Evolutionary conservation across 2,888 invertebrate species (phyloP), one percentile per base, ranked within the genome.

Genomic region (Teleogryllus oceanicus): DNA sequence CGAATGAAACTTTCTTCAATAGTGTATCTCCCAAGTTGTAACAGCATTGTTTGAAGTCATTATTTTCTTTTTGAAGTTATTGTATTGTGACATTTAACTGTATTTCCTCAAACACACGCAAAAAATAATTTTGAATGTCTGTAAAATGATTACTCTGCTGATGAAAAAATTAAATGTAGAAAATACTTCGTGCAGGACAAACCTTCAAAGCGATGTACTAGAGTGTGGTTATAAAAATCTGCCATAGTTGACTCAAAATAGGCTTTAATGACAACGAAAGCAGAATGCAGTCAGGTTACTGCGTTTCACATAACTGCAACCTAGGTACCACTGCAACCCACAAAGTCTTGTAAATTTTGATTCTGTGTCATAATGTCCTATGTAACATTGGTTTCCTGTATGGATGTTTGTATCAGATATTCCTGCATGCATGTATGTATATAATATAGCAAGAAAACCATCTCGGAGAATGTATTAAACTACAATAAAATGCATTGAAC

Each of bases 91-190:
- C 16, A 62, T 62, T 62, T 62, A 62, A 62, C 62, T 62, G 62
- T 62, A 62, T 62, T 62, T 62, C 62, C 62, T 62, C 62, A 13
- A 62, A 62, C 62, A 62, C 13, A 62, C 13, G 62, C 62, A 62
- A 62, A 62, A 37, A 62, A 62, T 62, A 62, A 62, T 62, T 62
- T 62, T 62, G 16, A 62, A 62, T 62, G 62, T 62, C 62, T 62
- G 62, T 62, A 62, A 62, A 62, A 62, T 62, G 62, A 62, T 62
- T 62, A 62, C 62, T 62, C 62, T 62, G 62, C 62, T 62, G 62
- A 62, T 18, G n/a, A 62, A 62, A 62, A 13, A 62, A 62, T 18
- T 62, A 18, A 62, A 18, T 62, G 62, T 62, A 62, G 62, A 62
- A 62, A 62, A 18, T n/a, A 62, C 13, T 62, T 62, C 62, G 62